A percentile compares a stretch with the other conserved stretches of the same genome.
Evolutionary conservation across 1,140 invertebrate species (phyloP).

Genomic region (Megalopta genalis): DNA sequence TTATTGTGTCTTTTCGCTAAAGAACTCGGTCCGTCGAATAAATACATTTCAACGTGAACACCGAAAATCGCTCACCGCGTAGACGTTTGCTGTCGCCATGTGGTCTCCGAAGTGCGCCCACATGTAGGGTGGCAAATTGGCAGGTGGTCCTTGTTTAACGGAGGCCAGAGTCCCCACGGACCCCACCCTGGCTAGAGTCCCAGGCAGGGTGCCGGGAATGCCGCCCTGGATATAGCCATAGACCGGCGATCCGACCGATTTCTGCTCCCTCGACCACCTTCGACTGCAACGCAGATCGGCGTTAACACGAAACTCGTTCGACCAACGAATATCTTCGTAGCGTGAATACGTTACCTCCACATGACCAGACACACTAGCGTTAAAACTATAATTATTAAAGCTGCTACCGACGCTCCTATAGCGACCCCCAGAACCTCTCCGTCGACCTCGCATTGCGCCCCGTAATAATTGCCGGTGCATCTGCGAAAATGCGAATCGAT

Average conservation of each 20-base stretch:
- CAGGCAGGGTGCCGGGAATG: slow-evolving; percentile 73
- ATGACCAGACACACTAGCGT: slow-evolving; percentile 93
- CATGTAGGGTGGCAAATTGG: slow-evolving; percentile 75
- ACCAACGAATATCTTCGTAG: no score
- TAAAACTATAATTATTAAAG: slow-evolving; percentile 92
- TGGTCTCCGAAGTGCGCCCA: slow-evolving; percentile 93
- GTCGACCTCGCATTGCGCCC: slow-evolving; percentile 92
- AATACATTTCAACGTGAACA: no score
- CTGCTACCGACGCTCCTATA: slow-evolving; percentile 92
- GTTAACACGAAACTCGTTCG: neutral
- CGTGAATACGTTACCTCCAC: slow-evolving; percentile 87
- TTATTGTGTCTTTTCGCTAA: no score
- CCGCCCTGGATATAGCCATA: slow-evolving; percentile 91
- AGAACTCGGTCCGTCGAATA: no score
- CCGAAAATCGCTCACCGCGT: slow-evolving; percentile 84
- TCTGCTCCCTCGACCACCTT: slow-evolving; percentile 92
- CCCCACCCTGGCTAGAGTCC: slow-evolving; percentile 74
- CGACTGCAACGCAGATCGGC: slow-evolving; percentile 81
- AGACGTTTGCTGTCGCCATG: slow-evolving; percentile 90
- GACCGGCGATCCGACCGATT: slow-evolving; percentile 88
- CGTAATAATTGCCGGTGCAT: slow-evolving; percentile 92
- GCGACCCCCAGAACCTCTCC: slow-evolving; percentile 94
- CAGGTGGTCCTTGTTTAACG: slow-evolving; percentile 81
- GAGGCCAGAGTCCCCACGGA: slow-evolving; percentile 81
- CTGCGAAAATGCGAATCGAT: slow-evolving; percentile 76